Conservation (phyloP, 2,797 vertebrate species). For the Bovichtus variegatus region DNA sequence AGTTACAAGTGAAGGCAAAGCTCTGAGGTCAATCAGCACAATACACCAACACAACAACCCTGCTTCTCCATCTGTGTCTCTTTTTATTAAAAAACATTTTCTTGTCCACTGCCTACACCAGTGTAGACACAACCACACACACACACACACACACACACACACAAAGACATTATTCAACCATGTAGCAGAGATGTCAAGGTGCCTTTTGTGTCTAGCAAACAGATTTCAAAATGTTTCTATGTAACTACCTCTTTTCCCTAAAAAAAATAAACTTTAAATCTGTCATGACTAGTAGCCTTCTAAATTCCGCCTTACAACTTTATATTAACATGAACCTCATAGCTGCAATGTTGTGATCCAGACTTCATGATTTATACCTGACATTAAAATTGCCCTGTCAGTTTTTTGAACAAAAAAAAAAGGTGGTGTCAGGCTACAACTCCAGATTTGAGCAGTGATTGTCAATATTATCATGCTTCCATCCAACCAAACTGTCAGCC, state of each 20-base stretch:
- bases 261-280: neutral
- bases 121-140: neutral
- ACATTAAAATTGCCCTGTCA: neutral
- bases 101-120: constrained; percentile 13
- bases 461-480: constrained; percentile 17
- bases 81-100: constrained; percentile 43
- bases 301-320: neutral
- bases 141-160: neutral
- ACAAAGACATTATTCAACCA: neutral
- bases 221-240: constrained; percentile 25
- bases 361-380: neutral
- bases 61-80: neutral
- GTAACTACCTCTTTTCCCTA: neutral
- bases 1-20: constrained; percentile 34
- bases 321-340: neutral
- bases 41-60: neutral
- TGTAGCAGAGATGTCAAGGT: constrained; percentile 36
- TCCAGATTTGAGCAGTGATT: constrained; percentile 20
- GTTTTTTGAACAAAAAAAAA: neutral
- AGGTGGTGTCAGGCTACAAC: neutral
- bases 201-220: neutral
- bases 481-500: constrained; percentile 27
- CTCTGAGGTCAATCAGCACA: constrained; percentile 43
- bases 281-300: neutral
- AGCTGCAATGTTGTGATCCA: neutral